Evolutionary conservation across 2,113 vertebrate genomes (phyloP).

Genomic region (Eupsittula cactorum): DNA sequence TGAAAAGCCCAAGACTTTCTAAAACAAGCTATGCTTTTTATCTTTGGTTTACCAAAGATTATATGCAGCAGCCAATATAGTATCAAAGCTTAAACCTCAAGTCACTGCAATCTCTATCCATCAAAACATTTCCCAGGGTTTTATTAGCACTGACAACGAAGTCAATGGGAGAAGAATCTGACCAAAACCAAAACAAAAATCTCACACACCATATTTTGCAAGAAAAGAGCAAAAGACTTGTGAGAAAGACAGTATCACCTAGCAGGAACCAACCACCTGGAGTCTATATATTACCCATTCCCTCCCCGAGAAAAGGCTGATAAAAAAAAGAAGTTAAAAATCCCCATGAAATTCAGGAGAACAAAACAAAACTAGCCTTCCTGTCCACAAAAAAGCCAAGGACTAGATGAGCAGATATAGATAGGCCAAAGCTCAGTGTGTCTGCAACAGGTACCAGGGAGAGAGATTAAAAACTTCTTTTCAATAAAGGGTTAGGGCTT

Average conservation of each 20-base stretch:
- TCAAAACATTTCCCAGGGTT: slow-evolving; percentile 53
- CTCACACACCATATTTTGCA: background rate
- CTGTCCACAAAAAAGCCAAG: background rate
- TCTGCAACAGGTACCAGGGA: background rate
- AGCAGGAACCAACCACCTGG: background rate
- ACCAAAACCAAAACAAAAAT: slow-evolving; percentile 7
- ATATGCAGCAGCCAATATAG: slow-evolving; percentile 14
- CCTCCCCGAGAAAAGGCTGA: background rate
- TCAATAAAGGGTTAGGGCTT: background rate
- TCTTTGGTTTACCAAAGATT: slow-evolving; percentile 47
- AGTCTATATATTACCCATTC: background rate
- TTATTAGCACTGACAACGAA: slow-evolving; percentile 36
- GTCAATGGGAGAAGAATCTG: background rate
- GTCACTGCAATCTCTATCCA: background rate
- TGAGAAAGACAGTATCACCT: background rate
- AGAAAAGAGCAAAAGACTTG: background rate
- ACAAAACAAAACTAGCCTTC: background rate
- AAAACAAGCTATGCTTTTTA: slow-evolving; percentile 45
- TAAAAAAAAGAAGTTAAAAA: background rate
- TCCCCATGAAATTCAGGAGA: background rate
- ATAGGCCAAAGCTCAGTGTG: background rate
- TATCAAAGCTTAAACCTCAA: slow-evolving; percentile 46
- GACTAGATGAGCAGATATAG: background rate
- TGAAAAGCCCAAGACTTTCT: slow-evolving; percentile 46
- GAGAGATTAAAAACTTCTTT: background rate